Evolutionary conservation across 2,113 vertebrate genomes (phyloP).

Genomic region (Catagonus wagneri): DNA sequence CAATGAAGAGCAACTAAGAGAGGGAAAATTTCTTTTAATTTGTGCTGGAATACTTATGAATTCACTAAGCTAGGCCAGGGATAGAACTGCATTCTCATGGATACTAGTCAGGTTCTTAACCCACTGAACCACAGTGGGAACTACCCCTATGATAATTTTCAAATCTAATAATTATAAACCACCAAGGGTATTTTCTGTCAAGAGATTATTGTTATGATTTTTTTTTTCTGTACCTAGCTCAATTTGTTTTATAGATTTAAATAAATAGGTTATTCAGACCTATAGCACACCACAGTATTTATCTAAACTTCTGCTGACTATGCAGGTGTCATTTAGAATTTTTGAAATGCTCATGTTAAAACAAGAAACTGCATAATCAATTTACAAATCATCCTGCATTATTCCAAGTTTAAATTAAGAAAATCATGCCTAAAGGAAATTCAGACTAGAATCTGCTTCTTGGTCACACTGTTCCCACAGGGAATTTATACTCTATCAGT

Average conservation of each 20-base stretch:
- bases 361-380: slow-evolving; percentile 38
- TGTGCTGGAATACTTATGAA: background rate
- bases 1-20: background rate
- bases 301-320: slow-evolving; percentile 31
- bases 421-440: slow-evolving; percentile 65
- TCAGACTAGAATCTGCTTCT: slow-evolving; percentile 32
- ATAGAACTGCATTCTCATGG: too few species aligned
- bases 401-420: slow-evolving; percentile 67
- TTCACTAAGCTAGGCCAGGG: background rate
- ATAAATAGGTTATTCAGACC: background rate
- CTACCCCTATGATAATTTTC: background rate
- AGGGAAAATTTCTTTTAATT: background rate
- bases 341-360: slow-evolving; percentile 28
- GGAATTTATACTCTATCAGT: slow-evolving; percentile 3
- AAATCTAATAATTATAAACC: background rate
- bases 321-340: slow-evolving; percentile 51
- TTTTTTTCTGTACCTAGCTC: background rate
- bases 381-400: slow-evolving; percentile 52
- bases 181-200: background rate
- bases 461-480: slow-evolving; percentile 18
- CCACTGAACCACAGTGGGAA: too few species aligned
- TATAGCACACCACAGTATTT: background rate
- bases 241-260: background rate
- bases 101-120: too few species aligned
- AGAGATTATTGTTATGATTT: background rate